Evolutionary conservation across 2,888 invertebrate species (phyloP).

Genomic region (Oscheius onirici): DNA sequence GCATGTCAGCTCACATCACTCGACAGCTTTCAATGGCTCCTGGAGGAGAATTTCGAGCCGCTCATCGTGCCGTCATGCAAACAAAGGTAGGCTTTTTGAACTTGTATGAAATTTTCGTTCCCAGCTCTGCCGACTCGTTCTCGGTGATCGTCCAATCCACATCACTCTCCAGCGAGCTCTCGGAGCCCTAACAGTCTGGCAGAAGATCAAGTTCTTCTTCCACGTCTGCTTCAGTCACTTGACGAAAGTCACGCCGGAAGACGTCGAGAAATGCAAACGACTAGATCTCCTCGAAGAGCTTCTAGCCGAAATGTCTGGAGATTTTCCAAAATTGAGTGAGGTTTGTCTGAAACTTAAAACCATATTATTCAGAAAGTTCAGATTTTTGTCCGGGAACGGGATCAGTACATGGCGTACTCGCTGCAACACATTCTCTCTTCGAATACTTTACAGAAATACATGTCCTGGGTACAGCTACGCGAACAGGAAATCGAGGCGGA

Average conservation of each 20-base stretch:
- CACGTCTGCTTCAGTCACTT: conserved; percentile 76
- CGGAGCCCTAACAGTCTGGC: conserved; percentile 85
- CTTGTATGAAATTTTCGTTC: background rate
- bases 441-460: conserved; percentile 50
- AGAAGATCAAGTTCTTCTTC: conserved; percentile 81
- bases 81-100: conserved; percentile 72
- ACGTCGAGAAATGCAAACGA: conserved; percentile 89
- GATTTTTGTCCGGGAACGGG: conserved; percentile 84
- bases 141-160: conserved; percentile 89
- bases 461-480: conserved; percentile 37
- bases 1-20: conserved; percentile 89
- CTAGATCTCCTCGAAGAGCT: conserved; percentile 82
- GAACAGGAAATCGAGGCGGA: conserved; percentile 14
- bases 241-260: conserved; percentile 54
- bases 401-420: conserved; percentile 85
- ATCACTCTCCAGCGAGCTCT: conserved; percentile 90
- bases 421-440: conserved; percentile 51
- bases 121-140: conserved; percentile 83
- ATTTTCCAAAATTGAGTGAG: conserved; percentile 86
- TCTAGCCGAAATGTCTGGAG: conserved; percentile 89
- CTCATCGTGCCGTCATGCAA: conserved; percentile 77
- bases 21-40: conserved; percentile 96
- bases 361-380: conserved; percentile 1
- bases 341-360: background rate
- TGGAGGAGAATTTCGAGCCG: conserved; percentile 94